These are phyloP conservation scores for Chamaetylas fuelleborni DNA, from an alignment of 2,113 vertebrate species.

Conservation along the genomic window DNA sequence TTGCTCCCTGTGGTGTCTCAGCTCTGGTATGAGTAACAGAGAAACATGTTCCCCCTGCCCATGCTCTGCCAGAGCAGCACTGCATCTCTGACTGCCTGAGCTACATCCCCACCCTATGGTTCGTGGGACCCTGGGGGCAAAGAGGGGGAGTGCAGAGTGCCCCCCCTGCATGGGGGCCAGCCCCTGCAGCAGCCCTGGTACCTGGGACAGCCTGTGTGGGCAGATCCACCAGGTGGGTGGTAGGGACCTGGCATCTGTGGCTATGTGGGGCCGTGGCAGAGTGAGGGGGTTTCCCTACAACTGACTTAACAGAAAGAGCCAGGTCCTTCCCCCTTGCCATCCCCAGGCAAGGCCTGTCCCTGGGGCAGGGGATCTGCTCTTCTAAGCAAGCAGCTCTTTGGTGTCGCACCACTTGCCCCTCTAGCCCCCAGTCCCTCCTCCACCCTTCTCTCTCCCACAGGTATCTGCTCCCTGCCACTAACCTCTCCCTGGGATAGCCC, in stretches of 20 bases:
- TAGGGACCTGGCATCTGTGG: accelerated
- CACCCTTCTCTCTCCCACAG: not conserved
- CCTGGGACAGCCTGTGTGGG: no score
- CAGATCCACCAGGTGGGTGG: not conserved
- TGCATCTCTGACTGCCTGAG: not conserved
- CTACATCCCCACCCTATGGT: accelerated
- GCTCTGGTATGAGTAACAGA: not conserved
- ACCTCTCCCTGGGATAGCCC: not conserved
- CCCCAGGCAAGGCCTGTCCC: not conserved
- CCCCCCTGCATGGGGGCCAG: not conserved
- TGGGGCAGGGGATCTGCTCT: not conserved
- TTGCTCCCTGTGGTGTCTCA: accelerated
- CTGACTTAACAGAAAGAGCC: not conserved
- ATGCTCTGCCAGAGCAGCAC: not conserved
- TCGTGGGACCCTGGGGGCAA: not conserved
- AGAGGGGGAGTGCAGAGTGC: not conserved
- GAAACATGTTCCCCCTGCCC: not conserved
- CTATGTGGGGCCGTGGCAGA: not conserved
- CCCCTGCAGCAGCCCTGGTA: not conserved
- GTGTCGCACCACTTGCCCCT: not conserved
- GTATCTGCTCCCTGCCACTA: accelerated
- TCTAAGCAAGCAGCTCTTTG: not conserved
- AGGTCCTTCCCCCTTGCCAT: not conserved
- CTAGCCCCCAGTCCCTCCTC: not conserved
- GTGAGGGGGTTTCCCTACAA: not conserved